Evolutionary conservation across 2,888 invertebrate genomes (phyloP).

Genomic region (Cordilura impudica): DNA sequence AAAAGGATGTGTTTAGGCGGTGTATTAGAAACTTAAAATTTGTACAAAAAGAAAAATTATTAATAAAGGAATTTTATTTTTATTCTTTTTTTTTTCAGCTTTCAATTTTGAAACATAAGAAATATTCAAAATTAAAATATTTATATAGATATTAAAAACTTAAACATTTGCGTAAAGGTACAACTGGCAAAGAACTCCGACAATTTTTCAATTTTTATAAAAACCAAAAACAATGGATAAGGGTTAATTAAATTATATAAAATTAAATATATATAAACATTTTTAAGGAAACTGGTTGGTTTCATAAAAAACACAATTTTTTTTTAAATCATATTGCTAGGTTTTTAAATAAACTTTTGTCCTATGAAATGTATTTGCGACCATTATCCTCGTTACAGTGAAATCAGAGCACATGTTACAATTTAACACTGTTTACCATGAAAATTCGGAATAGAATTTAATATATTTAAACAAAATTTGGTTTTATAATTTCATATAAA

Average conservation of each 20-base stretch:
- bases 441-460: no score
- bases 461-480: no score
- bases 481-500: no score
- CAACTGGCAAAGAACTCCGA: slow-evolving; percentile 77
- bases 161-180: slow-evolving; percentile 67
- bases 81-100: slow-evolving; percentile 3
- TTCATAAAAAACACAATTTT: slow-evolving; percentile 5
- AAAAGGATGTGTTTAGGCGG: slow-evolving; percentile 78
- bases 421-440: no score
- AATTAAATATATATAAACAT: not conserved
- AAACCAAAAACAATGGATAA: slow-evolving; percentile 50
- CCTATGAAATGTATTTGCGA: no score
- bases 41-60: slow-evolving; percentile 63
- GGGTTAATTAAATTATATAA: slow-evolving; percentile 47
- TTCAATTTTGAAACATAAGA: slow-evolving; percentile 31
- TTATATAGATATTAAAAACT: slow-evolving; percentile 43
- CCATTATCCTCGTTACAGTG: no score
- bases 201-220: slow-evolving; percentile 75
- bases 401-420: no score
- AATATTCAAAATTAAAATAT: slow-evolving; percentile 62
- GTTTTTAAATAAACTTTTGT: no score
- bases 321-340: slow-evolving; percentile 46
- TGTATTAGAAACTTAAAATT: slow-evolving; percentile 72
- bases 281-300: no score
- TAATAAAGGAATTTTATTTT: slow-evolving; percentile 65